Conservation (phyloP, 2,888 invertebrate species). For the Homarus gammarus region DNA sequence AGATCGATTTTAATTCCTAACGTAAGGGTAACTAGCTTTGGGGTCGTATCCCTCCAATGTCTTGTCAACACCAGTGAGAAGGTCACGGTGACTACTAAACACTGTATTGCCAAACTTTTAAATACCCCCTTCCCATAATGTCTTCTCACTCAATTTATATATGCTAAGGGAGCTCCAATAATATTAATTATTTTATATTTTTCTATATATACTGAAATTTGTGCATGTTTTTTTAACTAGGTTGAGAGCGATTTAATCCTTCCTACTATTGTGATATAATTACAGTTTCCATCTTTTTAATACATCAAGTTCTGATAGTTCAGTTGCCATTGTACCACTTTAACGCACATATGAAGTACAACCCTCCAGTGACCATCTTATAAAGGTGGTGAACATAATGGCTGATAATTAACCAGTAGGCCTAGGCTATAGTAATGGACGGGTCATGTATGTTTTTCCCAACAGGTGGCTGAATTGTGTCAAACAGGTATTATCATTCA, state of each 20-base stretch:
- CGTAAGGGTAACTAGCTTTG: background rate
- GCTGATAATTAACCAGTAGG: too few species aligned
- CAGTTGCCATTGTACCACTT: slow-evolving; percentile 53
- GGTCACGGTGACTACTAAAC: background rate
- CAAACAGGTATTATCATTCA: too few species aligned
- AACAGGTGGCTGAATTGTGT: too few species aligned
- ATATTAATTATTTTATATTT: slow-evolving; percentile 57
- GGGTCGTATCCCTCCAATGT: slow-evolving; percentile 12
- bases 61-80: slow-evolving; percentile 10
- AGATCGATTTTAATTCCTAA: background rate
- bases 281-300: slow-evolving; percentile 37
- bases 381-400: slow-evolving; percentile 7
- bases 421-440: too few species aligned
- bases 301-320: slow-evolving; percentile 42
- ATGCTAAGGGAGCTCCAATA: slow-evolving; percentile 43
- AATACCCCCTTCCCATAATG: slow-evolving; percentile 35
- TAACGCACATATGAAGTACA: slow-evolving; percentile 61
- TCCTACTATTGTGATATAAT: slow-evolving; percentile 43
- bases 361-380: slow-evolving; percentile 45
- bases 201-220: slow-evolving; percentile 41
- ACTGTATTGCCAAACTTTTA: slow-evolving; percentile 18
- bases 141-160: slow-evolving; percentile 33
- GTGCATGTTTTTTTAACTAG: slow-evolving; percentile 45
- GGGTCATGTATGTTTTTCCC: too few species aligned
- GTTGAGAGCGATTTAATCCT: slow-evolving; percentile 36